A percentile compares a stretch with the other conserved stretches of the same genome.
phyloP scores from a whole-genome alignment of 2,888 invertebrate species.

The Acrobeloides nanus region DNA sequence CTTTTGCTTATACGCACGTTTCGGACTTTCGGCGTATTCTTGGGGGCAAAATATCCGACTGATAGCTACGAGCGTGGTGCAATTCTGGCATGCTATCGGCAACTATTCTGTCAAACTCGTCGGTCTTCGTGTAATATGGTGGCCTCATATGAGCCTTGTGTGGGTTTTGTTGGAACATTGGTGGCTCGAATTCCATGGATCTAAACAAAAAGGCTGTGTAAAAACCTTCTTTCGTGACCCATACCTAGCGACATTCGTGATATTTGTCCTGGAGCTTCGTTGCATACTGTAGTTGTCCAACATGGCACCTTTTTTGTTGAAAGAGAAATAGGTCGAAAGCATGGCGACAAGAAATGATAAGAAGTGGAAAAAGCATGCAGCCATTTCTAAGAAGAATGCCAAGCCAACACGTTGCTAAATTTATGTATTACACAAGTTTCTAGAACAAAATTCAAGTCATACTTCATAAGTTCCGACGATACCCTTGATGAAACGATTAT shows the following conservation, averaged over 20 bases:
- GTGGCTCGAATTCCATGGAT: constrained; percentile 50
- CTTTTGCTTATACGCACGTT: constrained; percentile 39
- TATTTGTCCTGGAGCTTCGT: constrained; percentile 46
- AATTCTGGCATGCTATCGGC: constrained; percentile 52
- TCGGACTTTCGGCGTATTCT: constrained; percentile 48
- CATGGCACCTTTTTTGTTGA: constrained; percentile 34
- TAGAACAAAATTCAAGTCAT: neutral
- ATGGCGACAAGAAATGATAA: constrained; percentile 46
- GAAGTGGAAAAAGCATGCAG: constrained; percentile 48
- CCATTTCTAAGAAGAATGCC: constrained; percentile 52
- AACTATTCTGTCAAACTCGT: constrained; percentile 32
- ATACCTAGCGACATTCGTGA: constrained; percentile 51
- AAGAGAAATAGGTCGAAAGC: constrained; percentile 45
- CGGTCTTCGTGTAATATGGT: constrained; percentile 26
- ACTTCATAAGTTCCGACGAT: constrained; percentile 53
- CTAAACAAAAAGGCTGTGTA: constrained; percentile 22
- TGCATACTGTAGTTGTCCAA: constrained; percentile 44
- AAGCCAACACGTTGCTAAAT: constrained; percentile 49
- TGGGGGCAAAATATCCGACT: constrained; percentile 33
- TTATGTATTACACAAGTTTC: neutral
- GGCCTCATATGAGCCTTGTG: constrained; percentile 17
- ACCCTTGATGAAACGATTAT: constrained; percentile 52
- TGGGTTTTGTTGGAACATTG: constrained; percentile 19
- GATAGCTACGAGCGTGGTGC: constrained; percentile 25
- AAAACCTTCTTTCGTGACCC: no score